Evolutionary conservation across 2,888 invertebrate species (phyloP).

Genomic region (Vanessa cardui): DNA sequence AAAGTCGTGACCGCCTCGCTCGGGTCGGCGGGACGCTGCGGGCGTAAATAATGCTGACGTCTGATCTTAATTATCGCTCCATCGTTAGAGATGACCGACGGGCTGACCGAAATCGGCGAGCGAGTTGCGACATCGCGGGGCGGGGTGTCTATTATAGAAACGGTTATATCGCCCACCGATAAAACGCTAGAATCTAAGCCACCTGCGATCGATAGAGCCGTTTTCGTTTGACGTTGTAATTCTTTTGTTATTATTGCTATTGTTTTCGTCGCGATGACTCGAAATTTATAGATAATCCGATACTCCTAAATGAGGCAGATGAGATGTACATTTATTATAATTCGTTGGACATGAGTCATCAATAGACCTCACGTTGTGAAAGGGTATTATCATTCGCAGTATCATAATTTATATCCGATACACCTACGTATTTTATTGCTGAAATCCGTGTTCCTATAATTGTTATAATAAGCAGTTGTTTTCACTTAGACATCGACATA

Average conservation of each 20-base stretch:
- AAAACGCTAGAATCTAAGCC: conserved; percentile 66
- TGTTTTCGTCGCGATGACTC: conserved; percentile 73
- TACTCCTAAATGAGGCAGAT: conserved; percentile 42
- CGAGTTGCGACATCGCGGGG: conserved; percentile 68
- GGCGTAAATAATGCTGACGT: conserved; percentile 80
- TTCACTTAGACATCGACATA: neutral
- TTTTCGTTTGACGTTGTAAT: conserved; percentile 76
- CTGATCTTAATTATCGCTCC: conserved; percentile 81
- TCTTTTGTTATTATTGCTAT: conserved; percentile 76
- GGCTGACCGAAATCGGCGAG: conserved; percentile 70
- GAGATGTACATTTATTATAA: conserved; percentile 38
- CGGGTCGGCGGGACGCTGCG: conserved; percentile 74
- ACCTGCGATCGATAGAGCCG: conserved; percentile 71
- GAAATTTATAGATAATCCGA: conserved; percentile 51
- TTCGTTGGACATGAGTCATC: conserved; percentile 35
- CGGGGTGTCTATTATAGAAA: conserved; percentile 57
- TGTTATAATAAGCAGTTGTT: conserved; percentile 19
- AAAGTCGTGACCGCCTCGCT: conserved; percentile 77
- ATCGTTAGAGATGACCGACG: conserved; percentile 80
- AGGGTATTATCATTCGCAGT: conserved; percentile 34
- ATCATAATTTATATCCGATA: conserved; percentile 32
- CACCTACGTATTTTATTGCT: conserved; percentile 32
- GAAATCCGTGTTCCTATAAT: conserved; percentile 24
- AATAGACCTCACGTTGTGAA: conserved; percentile 29
- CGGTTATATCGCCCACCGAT: conserved; percentile 70